These are phyloP conservation scores for Idaea straminata DNA, from an alignment of 2,888 invertebrate genomes.

Conservation along the genomic window DNA sequence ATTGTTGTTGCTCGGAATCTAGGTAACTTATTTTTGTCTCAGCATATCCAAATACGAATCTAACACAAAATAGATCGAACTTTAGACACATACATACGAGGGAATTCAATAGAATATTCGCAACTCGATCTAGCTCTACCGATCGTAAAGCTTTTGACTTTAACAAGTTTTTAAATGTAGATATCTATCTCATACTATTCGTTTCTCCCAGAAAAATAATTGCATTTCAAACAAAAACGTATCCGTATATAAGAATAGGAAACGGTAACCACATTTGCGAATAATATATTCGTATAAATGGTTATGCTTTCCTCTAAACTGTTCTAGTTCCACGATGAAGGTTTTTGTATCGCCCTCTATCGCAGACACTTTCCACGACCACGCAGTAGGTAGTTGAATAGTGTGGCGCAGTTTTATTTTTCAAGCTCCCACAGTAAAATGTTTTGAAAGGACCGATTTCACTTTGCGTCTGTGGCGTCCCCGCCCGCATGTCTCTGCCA, in stretches of 20 bases:
- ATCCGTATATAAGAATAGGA: neutral
- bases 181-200: neutral
- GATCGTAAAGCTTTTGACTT: slow-evolving; percentile 39
- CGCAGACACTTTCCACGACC: slow-evolving; percentile 51
- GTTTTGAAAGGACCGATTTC: slow-evolving; percentile 79
- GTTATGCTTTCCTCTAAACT: slow-evolving; percentile 17
- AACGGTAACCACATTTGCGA: slow-evolving; percentile 3
- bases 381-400: slow-evolving; percentile 56
- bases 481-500: slow-evolving; percentile 66
- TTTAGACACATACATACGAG: slow-evolving; percentile 24
- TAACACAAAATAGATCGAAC: neutral
- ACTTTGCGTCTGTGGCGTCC: slow-evolving; percentile 59
- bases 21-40: neutral
- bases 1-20: neutral
- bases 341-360: slow-evolving; percentile 50
- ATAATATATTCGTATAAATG: neutral
- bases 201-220: neutral
- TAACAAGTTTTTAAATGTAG: slow-evolving; percentile 11
- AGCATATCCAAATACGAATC: too few relatives aligned
- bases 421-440: slow-evolving; percentile 67
- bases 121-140: slow-evolving; percentile 38
- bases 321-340: slow-evolving; percentile 35
- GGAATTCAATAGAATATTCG: slow-evolving; percentile 65
- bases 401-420: slow-evolving; percentile 67
- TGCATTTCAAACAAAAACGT: neutral